Conservation (phyloP, 2,888 invertebrate species). For the Notodonta ziczac region DNA sequence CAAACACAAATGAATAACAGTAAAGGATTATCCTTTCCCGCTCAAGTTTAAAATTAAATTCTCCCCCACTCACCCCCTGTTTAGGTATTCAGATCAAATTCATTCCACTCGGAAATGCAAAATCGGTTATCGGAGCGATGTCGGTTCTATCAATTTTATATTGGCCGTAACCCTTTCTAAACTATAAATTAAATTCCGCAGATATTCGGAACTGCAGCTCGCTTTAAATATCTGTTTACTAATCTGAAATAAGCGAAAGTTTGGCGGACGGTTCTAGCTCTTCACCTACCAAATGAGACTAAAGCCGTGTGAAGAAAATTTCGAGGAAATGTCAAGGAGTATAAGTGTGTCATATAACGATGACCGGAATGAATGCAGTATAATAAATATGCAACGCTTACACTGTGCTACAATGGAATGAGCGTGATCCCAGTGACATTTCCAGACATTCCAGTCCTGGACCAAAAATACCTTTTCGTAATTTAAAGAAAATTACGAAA, state of each 20-base stretch:
- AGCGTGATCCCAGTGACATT: no score
- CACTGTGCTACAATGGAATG: no score
- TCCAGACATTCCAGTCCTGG: no score
- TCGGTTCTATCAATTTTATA: conserved; percentile 3
- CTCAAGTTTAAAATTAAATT: conserved; percentile 8
- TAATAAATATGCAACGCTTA: no score
- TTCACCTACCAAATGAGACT: no score
- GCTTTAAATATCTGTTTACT: background rate
- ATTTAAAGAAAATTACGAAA: no score
- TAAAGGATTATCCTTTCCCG: conserved; percentile 1
- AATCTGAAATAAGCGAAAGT: background rate
- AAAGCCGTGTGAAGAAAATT: no score
- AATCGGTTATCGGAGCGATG: conserved; percentile 6
- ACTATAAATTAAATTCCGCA: conserved; percentile 6
- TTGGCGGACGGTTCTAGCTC: no score
- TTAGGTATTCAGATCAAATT: conserved; percentile 8
- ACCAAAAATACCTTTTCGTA: no score
- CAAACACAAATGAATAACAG: background rate
- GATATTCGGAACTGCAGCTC: background rate
- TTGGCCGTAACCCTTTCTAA: background rate
- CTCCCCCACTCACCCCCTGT: conserved; percentile 1
- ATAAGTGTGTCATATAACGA: no score
- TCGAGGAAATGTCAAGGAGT: no score
- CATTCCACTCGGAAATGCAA: conserved; percentile 4
- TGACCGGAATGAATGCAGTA: no score